Conservation (phyloP, 2,797 vertebrate species). For the Etheostoma perlongum region DNA sequence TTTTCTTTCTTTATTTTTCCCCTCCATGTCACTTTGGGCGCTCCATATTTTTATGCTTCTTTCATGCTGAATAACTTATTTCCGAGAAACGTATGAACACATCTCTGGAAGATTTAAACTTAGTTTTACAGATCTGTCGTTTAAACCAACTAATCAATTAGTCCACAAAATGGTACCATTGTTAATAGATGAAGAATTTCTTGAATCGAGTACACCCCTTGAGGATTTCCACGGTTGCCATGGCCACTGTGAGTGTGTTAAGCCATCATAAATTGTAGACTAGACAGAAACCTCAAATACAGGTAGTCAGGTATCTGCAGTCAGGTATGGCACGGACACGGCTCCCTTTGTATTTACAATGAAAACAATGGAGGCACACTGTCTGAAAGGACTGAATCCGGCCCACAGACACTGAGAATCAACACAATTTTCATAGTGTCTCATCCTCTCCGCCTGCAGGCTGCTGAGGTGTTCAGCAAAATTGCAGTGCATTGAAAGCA, state of each 20-base stretch:
- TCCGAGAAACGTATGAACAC: too few species aligned
- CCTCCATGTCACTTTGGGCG: too few species aligned
- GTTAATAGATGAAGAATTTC: too few species aligned
- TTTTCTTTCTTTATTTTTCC: too few species aligned
- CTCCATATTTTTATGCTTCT: too few species aligned
- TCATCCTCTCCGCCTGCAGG: neutral
- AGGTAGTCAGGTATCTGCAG: neutral
- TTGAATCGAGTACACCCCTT: too few species aligned
- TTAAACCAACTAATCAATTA: too few species aligned
- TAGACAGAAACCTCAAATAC: neutral
- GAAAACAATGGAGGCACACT: neutral
- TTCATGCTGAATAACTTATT: too few species aligned
- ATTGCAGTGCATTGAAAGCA: neutral
- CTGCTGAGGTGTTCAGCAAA: neutral
- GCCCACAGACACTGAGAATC: neutral
- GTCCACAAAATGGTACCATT: too few species aligned
- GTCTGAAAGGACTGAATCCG: neutral
- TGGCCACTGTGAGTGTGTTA: neutral
- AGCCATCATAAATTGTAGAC: too few species aligned
- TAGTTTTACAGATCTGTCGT: too few species aligned
- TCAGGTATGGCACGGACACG: neutral
- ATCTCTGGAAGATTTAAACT: too few species aligned
- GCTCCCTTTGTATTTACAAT: neutral
- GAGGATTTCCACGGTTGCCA: slow-evolving; percentile 7
- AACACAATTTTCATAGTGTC: neutral